phyloP scores from a whole-genome alignment of 2,797 vertebrate genomes.

The Sebastes matsubarae region DNA sequence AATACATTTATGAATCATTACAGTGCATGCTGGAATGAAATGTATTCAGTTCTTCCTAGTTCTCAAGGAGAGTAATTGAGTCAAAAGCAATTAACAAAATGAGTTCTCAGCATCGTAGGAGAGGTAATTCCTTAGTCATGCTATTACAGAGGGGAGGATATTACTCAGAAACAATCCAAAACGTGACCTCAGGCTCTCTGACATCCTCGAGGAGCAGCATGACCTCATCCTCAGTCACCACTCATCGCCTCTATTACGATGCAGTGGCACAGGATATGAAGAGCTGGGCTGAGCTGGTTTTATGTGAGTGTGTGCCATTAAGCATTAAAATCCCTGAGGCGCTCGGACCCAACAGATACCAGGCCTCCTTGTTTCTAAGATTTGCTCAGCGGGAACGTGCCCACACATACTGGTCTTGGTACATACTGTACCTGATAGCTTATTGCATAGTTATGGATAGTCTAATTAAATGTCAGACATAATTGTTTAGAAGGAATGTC shows the following conservation, averaged over 20 bases:
- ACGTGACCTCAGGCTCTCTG: slow-evolving; percentile 11
- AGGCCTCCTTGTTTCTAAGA: slow-evolving; percentile 41
- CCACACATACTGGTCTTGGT: neutral
- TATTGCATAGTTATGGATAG: neutral
- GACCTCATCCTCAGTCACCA: slow-evolving; percentile 46
- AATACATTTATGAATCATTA: slow-evolving; percentile 12
- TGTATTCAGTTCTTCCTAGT: neutral
- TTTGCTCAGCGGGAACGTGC: slow-evolving; percentile 9
- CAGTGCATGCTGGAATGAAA: neutral
- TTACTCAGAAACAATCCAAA: neutral
- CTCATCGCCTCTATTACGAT: neutral
- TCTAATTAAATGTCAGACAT: slow-evolving; percentile 48
- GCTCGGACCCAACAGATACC: neutral
- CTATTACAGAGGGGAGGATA: neutral
- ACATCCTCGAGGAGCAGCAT: slow-evolving; percentile 10
- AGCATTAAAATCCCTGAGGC: slow-evolving; percentile 8
- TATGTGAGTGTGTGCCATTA: neutral
- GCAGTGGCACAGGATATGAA: slow-evolving; percentile 30
- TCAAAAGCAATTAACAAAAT: neutral
- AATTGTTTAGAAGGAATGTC: slow-evolving; percentile 19
- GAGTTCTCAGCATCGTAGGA: neutral
- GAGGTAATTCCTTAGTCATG: slow-evolving; percentile 14
- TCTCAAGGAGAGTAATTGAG: neutral
- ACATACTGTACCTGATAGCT: slow-evolving; percentile 27
- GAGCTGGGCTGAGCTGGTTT: neutral